Evolutionary conservation across 2,113 vertebrate species (phyloP), one percentile per base, ranked within the genome.

Genomic region (Cariama cristata): DNA sequence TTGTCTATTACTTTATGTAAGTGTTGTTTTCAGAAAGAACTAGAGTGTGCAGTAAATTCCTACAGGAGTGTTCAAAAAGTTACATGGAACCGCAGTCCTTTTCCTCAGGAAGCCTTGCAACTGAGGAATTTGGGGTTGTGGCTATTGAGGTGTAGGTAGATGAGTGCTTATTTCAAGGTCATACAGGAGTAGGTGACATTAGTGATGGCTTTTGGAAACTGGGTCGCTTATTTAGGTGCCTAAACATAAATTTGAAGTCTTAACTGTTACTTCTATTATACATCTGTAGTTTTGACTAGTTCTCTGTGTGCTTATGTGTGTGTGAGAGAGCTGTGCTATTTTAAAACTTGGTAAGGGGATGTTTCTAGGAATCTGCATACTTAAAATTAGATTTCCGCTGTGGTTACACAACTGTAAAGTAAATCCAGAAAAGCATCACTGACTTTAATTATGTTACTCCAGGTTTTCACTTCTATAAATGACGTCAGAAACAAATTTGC

Each of bases 371-470:
- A 93, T 93, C 60, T 76, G n/a, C 32, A 14, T 62, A 66, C 32
- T 88, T 94, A 89, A 86, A 95, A 84, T 91, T 79, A 82, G 60
- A 95, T 96, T 97, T 91, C 76, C 12, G 9, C 71, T 87, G 77
- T 85, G 80, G 80, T 95, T 95, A 60, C 83, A 85, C 45, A 89
- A 73, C 76, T 86, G 86, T 88, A 87, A 86, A 91, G 49, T 89
- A 85, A 95, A 94, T 87, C 64, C 77, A 89, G 80, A 91, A 85
- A 69, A 90, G 66, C 58, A 42, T 82, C 38, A 30, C 74, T 75
- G 89, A 66, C 44, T 93, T 93, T 79, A 93, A 92, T 95, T 91
- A 88, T 45, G 32, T 49, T 93, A 69, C 73, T 95, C 58, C 24
- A 60, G 68, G 49, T 79, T 90, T 93, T 76, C 3, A 2, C 47